Conservation (phyloP, 2,797 vertebrate genomes). For the Urophycis tenuis region DNA sequence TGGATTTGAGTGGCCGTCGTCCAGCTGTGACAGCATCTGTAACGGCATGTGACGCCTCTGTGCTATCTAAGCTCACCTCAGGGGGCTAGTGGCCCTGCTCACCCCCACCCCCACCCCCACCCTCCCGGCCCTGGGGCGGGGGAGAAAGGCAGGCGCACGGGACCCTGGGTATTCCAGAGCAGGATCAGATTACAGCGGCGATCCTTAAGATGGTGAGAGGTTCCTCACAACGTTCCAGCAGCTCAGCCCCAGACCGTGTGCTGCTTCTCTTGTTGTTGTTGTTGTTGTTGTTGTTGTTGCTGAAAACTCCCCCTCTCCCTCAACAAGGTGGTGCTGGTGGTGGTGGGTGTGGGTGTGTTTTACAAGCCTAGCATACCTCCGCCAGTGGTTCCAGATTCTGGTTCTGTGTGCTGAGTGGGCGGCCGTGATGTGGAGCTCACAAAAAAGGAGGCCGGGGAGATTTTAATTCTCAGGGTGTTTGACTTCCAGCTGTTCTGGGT, state of each 20-base stretch:
- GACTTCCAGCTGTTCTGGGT: too few relatives aligned
- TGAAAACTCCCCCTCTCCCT: neutral
- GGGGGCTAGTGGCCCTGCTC: neutral
- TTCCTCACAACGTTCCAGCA: neutral
- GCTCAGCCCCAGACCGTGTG: neutral
- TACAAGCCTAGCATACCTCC: neutral
- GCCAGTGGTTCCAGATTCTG: neutral
- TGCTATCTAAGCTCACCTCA: neutral
- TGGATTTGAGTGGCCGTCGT: neutral
- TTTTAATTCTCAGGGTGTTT: neutral
- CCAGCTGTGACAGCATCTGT: constrained; percentile 1
- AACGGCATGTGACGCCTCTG: neutral
- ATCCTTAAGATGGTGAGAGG: neutral
- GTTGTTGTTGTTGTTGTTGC: neutral
- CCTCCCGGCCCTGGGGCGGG: too few relatives aligned
- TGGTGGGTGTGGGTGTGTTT: neutral
- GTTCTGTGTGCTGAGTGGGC: neutral
- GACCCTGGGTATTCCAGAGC: too few relatives aligned
- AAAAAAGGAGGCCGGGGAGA: neutral
- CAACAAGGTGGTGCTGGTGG: neutral
- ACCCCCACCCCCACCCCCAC: neutral
- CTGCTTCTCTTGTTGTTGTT: neutral
- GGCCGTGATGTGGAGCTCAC: neutral
- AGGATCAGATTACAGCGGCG: neutral
- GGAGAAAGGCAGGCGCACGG: too few relatives aligned